These are phyloP conservation scores for Heliocidaris tuberculata DNA, from an alignment of 35 echinoderm and acorn worm species.

Conservation along the genomic window DNA sequence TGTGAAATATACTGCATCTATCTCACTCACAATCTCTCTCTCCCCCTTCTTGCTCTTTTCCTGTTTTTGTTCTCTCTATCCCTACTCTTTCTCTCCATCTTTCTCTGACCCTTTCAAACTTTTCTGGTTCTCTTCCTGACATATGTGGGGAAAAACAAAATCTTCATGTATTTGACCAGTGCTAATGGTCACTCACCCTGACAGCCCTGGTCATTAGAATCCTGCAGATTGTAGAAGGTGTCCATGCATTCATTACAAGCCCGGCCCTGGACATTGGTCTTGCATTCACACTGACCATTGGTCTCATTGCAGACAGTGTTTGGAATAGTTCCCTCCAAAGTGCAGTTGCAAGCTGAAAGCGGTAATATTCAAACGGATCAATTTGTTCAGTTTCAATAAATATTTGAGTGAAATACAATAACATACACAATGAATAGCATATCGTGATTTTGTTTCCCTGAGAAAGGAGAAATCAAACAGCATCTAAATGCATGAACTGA, in stretches of 20 bases:
- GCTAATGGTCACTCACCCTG: slow-evolving; percentile 57
- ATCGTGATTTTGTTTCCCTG: not conserved
- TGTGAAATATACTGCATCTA: no score
- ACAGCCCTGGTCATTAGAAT: slow-evolving; percentile 64
- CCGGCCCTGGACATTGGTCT: slow-evolving; percentile 70
- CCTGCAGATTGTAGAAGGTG: slow-evolving; percentile 68
- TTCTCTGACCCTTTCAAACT: no score
- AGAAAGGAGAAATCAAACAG: not conserved
- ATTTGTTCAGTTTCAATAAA: not conserved
- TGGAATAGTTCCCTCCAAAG: slow-evolving; percentile 48
- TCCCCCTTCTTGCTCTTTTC: no score
- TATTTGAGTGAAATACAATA: not conserved
- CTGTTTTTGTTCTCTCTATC: no score
- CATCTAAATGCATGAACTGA: no score
- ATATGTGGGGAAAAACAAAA: no score
- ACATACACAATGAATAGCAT: not conserved
- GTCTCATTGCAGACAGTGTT: slow-evolving; percentile 77
- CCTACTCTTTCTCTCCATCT: no score
- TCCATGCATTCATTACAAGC: slow-evolving; percentile 84
- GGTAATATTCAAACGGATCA: not conserved
- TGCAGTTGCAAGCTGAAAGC: slow-evolving; percentile 80
- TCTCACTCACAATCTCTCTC: no score
- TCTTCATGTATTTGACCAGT: no score
- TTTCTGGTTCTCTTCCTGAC: no score
- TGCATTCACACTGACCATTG: slow-evolving; percentile 77